Evolutionary conservation across 2,797 vertebrate species (phyloP).

Genomic region (Yasuhikotakia modesta): DNA sequence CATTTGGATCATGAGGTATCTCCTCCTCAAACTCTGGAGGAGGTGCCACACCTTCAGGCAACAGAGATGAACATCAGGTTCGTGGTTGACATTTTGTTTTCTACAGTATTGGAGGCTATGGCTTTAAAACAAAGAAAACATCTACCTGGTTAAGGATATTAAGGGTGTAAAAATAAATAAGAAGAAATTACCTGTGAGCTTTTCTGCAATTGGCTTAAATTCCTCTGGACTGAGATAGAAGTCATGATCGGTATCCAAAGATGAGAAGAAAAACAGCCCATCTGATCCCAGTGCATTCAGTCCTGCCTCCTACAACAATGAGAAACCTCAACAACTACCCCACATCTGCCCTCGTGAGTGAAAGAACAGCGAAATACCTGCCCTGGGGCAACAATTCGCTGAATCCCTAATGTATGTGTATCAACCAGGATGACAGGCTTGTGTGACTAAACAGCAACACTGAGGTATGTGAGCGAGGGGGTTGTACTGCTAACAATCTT

Average conservation of each 20-base stretch:
- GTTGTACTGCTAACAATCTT: background rate
- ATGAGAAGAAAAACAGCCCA: slow-evolving; percentile 93
- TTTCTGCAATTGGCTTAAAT: slow-evolving; percentile 94
- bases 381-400: background rate
- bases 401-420: background rate
- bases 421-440: background rate
- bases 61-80: background rate
- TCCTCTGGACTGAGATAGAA: slow-evolving; percentile 93
- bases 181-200: slow-evolving; percentile 87
- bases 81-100: too few species aligned
- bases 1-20: slow-evolving; percentile 76
- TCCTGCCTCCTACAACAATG: slow-evolving; percentile 79
- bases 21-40: slow-evolving; percentile 80
- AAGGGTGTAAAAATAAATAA: background rate
- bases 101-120: slow-evolving; percentile 70
- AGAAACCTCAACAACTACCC: slow-evolving; percentile 8
- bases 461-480: slow-evolving; percentile 44
- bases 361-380: background rate
- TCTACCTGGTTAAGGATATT: too few species aligned
- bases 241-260: slow-evolving; percentile 88
- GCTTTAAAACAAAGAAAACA: slow-evolving; percentile 30
- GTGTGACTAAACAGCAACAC: slow-evolving; percentile 51
- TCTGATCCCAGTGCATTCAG: slow-evolving; percentile 85
- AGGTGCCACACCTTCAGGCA: slow-evolving; percentile 79
- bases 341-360: slow-evolving; percentile 38